Conservation (phyloP, 2,797 vertebrate genomes). For the Pantherophis vulpinus region DNA sequence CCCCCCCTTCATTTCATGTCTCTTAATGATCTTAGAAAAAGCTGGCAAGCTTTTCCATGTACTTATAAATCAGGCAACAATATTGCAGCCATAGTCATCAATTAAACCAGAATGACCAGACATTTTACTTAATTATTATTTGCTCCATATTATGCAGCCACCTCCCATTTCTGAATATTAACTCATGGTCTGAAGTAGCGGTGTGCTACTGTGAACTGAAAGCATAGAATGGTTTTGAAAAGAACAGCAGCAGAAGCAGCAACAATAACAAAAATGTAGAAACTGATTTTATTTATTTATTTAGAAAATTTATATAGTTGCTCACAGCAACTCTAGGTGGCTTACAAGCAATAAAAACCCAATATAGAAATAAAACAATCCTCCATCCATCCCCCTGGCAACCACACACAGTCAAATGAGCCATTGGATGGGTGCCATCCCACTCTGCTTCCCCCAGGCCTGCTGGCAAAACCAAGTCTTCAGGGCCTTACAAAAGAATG, state of each 20-base stretch:
- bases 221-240: conserved; percentile 10
- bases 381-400: not conserved
- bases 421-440: not conserved
- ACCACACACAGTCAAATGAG: not conserved
- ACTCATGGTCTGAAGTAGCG: conserved; percentile 27
- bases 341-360: not conserved
- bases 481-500: not conserved
- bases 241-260: not conserved
- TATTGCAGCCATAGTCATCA: conserved; percentile 33
- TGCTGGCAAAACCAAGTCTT: not conserved
- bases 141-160: conserved; percentile 30
- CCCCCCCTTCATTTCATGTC: conserved; percentile 47
- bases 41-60: conserved; percentile 21
- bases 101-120: conserved; percentile 18
- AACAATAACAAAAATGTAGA: not conserved
- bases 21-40: conserved; percentile 46
- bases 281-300: not conserved
- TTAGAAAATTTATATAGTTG: not conserved
- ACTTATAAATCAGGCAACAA: conserved; percentile 35
- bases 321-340: not conserved
- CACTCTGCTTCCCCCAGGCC: not conserved
- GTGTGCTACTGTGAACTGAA: not conserved
- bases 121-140: conserved; percentile 52
- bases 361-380: not conserved
- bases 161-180: not conserved